Base-by-base conservation (phyloP, 2,797 vertebrate genomes). In the Cynopterus sphinx region DNA sequence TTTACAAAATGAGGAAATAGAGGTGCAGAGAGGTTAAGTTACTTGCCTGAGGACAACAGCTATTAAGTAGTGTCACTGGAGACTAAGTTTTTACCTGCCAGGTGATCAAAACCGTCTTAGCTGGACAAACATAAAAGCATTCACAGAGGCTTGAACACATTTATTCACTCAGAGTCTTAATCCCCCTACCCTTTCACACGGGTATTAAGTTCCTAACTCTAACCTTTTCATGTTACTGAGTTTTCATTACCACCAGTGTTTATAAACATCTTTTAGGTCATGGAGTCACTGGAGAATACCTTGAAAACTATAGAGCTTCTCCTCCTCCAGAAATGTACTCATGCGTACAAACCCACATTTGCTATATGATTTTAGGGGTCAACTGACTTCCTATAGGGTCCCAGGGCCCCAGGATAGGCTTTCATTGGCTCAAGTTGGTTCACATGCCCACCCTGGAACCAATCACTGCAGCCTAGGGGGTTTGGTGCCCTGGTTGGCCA, bases 1-100 rank as follows among this genome's bases (percentile, higher is more conserved):
- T 91, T 91, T 75, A 53, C 57, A 84, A 28, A 10, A 53, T n/a
- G 83, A 90, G 53, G 51, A 59, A 87, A 36, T 24, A 15, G n/a
- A 73, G 87, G n/a, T 31, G 10, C 73, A 90, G 74, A 74, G 79
- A 85, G 39, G 43, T 63, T 74, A 53, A 19, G 9, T 57, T 49
- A 71, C n/a, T 49, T 49, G 53, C 68, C 22, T 22, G 46, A 77
- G 55, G 51, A 88, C 46, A 46, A 61, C 65, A 73, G 65, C 79
- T 86, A 63, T 65, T 43, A n/a, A 71, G 46, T 67, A 28, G 49
- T 15, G 19, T 43, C 33, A 6, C 10, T 71, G 75, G 51, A 86
- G 86, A 55, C 41, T 4, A 46, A 68, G 43, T n/a, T 73, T 86
- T 85, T 17, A 73, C 59, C 65, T 36, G 26, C 61, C 53, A 36